Conservation (phyloP, 2,888 invertebrate species). For the Netelia melanura region DNA sequence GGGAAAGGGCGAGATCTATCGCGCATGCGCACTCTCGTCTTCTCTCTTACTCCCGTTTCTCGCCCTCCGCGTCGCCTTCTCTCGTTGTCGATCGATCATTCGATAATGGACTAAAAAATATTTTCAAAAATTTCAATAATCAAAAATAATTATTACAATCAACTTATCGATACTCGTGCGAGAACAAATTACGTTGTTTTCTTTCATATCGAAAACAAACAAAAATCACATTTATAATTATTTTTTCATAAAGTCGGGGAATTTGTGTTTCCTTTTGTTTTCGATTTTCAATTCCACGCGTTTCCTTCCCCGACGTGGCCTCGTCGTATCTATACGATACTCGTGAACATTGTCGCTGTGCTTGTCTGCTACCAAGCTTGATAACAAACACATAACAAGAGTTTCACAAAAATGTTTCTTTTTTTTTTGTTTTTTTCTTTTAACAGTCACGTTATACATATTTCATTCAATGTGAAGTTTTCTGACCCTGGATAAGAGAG, state of each 20-base stretch:
- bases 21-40: slow-evolving; percentile 30
- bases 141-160: neutral
- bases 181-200: neutral
- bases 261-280: neutral
- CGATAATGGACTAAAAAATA: too few species aligned
- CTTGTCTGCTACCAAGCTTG: neutral
- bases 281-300: neutral
- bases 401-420: slow-evolving; percentile 39
- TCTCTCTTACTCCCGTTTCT: slow-evolving; percentile 18
- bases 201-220: neutral
- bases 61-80: neutral
- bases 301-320: neutral
- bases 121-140: too few species aligned
- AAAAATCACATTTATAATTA: neutral
- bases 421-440: neutral
- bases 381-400: slow-evolving; percentile 3
- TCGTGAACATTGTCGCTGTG: slow-evolving; percentile 42
- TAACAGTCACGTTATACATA: neutral
- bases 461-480: slow-evolving; percentile 26
- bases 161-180: too few species aligned
- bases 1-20: slow-evolving; percentile 36
- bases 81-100: neutral
- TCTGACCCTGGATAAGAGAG: slow-evolving; percentile 48
- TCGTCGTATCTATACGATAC: slow-evolving; percentile 4
- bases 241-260: neutral